Evolutionary conservation across 2,113 vertebrate species (phyloP).

Genomic region (Probosciger aterrimus): DNA sequence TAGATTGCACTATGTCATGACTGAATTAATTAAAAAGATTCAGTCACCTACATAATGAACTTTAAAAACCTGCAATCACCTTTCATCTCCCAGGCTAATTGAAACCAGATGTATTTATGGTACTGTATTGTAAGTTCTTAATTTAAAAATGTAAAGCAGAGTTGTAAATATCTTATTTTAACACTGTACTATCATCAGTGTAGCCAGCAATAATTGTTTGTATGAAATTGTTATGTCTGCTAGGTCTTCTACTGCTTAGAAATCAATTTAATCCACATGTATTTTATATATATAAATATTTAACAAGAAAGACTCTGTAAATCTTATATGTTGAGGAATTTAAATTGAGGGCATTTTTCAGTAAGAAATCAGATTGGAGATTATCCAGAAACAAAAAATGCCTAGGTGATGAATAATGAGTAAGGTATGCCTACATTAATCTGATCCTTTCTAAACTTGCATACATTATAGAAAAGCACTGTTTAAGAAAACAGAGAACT

Average conservation of each 20-base stretch:
- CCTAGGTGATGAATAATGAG: background rate
- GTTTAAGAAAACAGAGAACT: background rate
- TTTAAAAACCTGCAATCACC: slow-evolving; percentile 27
- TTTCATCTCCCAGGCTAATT: slow-evolving; percentile 48
- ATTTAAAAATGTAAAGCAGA: slow-evolving; percentile 45
- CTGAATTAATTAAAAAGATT: slow-evolving; percentile 50
- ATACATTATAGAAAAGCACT: background rate
- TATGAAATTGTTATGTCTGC: slow-evolving; percentile 22
- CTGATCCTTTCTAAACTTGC: background rate
- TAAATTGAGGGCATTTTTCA: slow-evolving; percentile 26
- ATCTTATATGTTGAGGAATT: background rate
- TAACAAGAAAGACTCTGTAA: background rate
- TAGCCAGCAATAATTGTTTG: slow-evolving; percentile 50
- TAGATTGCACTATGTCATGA: background rate
- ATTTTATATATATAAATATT: background rate
- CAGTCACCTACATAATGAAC: slow-evolving; percentile 31
- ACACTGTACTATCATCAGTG: background rate
- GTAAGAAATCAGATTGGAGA: background rate
- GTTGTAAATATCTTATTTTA: slow-evolving; percentile 58
- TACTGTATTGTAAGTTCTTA: slow-evolving; percentile 30
- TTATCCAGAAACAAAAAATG: background rate
- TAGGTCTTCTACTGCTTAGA: background rate
- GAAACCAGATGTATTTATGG: slow-evolving; percentile 51
- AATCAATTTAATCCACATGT: slow-evolving; percentile 27
- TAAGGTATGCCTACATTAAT: background rate